These are phyloP conservation scores for Melanostoma mellinum DNA, from an alignment of 2,888 invertebrate species.

Conservation along the genomic window DNA sequence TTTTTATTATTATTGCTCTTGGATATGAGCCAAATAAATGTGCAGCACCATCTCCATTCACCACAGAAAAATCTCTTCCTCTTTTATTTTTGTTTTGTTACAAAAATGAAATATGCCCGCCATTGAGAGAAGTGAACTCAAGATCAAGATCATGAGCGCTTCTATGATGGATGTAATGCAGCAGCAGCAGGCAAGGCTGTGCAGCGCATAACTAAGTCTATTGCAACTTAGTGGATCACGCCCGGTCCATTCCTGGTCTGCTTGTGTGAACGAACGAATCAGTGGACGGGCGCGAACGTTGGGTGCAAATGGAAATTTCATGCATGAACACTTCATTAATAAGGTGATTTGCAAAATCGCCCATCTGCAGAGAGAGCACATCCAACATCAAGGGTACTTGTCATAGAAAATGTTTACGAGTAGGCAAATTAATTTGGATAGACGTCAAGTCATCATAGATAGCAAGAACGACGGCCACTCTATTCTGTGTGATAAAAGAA, in stretches of 20 bases:
- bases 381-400: constrained; percentile 20
- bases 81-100: not conserved
- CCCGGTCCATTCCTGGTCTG: constrained; percentile 1
- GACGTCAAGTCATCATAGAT: constrained; percentile 19
- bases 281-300: not conserved
- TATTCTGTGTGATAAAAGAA: constrained; percentile 1
- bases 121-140: constrained; percentile 62
- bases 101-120: constrained; percentile 60
- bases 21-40: constrained; percentile 64
- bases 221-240: constrained; percentile 42
- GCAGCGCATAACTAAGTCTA: not conserved
- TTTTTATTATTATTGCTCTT: constrained; percentile 63
- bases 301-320: constrained; percentile 68
- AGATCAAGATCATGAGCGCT: constrained; percentile 70
- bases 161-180: constrained; percentile 65
- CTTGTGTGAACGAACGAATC: too few relatives aligned
- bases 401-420: constrained; percentile 45
- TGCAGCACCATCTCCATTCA: constrained; percentile 27
- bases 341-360: constrained; percentile 67
- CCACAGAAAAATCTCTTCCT: constrained; percentile 7
- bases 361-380: constrained; percentile 23
- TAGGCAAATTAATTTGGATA: constrained; percentile 36
- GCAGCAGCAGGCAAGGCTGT: constrained; percentile 17
- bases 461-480: constrained; percentile 5
- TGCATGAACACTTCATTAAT: constrained; percentile 71